Evolutionary conservation across 2,888 invertebrate species (phyloP), one percentile per base, ranked within the genome.

Genomic region (Synergus laeviventris): DNA sequence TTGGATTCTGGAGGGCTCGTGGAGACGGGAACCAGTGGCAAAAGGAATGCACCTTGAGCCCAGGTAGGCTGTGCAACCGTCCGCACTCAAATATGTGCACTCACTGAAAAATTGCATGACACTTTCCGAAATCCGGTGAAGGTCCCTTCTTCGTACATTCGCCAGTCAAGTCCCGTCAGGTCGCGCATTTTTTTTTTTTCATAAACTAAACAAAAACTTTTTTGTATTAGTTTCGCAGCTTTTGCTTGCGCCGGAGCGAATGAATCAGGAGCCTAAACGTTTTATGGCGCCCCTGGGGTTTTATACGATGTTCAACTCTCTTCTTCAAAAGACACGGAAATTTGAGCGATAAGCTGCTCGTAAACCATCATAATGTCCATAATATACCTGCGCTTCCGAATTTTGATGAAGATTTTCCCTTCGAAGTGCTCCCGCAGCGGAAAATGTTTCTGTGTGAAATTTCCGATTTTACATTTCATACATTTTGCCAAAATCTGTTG

Each of bases 241-340:
- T 49, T 49, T 49, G n/a, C 42, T 66, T 39, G 64, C 31, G 14
- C 31, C 66, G 45, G 31, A 45, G 66, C 66, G 45, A 70, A 70
- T 49, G 24, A 45, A 24, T 45, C 49, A 70, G 66, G 45, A 70
- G 66, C 66, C 49, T 45, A 70, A 49, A 70, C 66, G 18, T 45
- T 70, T 70, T 70, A 70, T 70, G 66, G 66, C 45, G 66, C 66
- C 24, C 66, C 66, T 70, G 66, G 66, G 66, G 66, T 31, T 70
- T 70, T 49, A 70, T 45, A 45, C 31, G 45, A 16, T n/a, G 66
- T 21, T 49, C 31, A 49, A 70, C 11, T 70, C 45, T 45, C 45
- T 70, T 45, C 24, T 70, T 49, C n/a, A 31, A 70, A 70, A 70
- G 42, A 14, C 14, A 70, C 66, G 45, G 45, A 24, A 70, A 70